Base-by-base conservation (phyloP, 1,140 invertebrate genomes). In the Platyscapa corneri region DNA sequence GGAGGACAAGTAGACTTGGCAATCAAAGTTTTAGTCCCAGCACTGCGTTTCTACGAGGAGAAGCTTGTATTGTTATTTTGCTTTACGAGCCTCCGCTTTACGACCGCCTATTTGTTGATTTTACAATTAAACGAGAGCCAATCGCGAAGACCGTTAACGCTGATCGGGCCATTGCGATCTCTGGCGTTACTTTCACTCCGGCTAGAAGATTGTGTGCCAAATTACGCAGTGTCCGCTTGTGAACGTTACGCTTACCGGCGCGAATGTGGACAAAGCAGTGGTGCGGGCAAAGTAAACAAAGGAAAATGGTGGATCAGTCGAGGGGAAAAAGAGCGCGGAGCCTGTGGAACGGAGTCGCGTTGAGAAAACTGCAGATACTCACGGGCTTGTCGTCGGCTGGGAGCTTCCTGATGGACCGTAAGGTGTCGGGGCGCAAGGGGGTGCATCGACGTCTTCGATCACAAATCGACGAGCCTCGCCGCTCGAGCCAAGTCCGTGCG, bases 51-150 rank as follows among this genome's bases (percentile, higher is more conserved):
- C 23, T 39, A 75, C 7, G 42, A n/a, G 23, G 37, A 67, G 8
- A 34, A 67, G 65, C 32, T 67, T 67, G 30, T 16, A 67, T 67
- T 67, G 64, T 65, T 65, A 65, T 30, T 65, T 30, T 65, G 30
- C 64, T 65, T 65, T 65, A 65, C 64, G 64, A 30, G 67, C 14
- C 6, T 72, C 67, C 34, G 20, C 67, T 72, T 72, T 49, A 76
- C 74, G 42, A 53, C n/a, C 14, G 46, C 27, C 46, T 27, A 16
- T 39, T 39, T 39, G 42, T 30, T 49, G 27, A 30, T 53, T 76
- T 76, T 76, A 76, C 53, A 76, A 49, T 27, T 42, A 30, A 30
- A 5, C 27, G 42, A 18, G 42, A 76, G 74, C 74, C 46, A 76
- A 76, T 49, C 14, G 74, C 32, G 32, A 76, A 76, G 18, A 10